phyloP scores from a whole-genome alignment of 2,888 invertebrate species.

The Eilema griseolum region DNA sequence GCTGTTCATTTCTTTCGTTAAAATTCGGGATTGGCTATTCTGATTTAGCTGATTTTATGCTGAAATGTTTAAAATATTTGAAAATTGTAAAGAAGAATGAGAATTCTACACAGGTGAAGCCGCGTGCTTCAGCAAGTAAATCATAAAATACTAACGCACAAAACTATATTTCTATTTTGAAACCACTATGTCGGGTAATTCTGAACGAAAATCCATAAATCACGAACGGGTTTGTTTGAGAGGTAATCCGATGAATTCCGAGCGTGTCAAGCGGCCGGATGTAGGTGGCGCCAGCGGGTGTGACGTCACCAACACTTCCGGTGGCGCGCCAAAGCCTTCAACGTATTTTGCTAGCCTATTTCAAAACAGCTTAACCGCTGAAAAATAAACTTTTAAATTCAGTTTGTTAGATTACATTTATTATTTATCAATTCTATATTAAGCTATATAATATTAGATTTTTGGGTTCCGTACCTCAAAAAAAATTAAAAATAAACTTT shows the following conservation, averaged over 20 bases:
- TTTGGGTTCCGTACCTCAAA: too few relatives aligned
- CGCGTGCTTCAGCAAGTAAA: too few relatives aligned
- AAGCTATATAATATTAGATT: too few relatives aligned
- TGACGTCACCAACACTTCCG: conserved; percentile 63
- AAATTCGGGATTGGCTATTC: too few relatives aligned
- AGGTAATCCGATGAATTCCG: conserved; percentile 52
- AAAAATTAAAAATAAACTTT: too few relatives aligned
- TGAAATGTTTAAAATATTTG: too few relatives aligned
- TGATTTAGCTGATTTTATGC: too few relatives aligned
- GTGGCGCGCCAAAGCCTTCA: conserved; percentile 51
- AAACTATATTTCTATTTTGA: neutral
- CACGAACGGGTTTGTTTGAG: conserved; percentile 50
- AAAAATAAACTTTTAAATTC: neutral
- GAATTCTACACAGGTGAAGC: too few relatives aligned
- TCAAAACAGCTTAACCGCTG: conserved; percentile 38
- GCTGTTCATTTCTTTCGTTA: too few relatives aligned
- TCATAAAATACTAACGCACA: neutral
- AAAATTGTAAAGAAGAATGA: too few relatives aligned
- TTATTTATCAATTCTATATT: too few relatives aligned
- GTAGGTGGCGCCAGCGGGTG: conserved; percentile 58
- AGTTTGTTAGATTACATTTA: neutral
- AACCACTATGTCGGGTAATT: neutral
- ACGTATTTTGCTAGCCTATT: conserved; percentile 51
- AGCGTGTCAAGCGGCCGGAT: conserved; percentile 63
- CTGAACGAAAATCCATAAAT: conserved; percentile 48